Conservation (phyloP, 2,113 vertebrate genomes). For the Fulmarus glacialis region DNA sequence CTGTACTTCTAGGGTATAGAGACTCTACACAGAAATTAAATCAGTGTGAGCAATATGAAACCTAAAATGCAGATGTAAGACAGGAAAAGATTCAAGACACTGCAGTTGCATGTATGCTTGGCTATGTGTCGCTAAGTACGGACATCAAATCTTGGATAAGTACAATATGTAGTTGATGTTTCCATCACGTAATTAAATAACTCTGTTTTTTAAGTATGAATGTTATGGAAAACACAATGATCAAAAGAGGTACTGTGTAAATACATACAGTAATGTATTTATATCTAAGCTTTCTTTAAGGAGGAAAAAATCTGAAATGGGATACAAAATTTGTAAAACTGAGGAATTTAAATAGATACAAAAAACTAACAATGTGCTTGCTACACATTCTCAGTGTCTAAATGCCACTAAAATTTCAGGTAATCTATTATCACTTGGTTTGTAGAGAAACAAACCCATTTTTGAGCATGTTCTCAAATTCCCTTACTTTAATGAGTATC, state of each 20-base stretch:
- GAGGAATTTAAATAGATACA: not conserved
- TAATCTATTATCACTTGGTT: not conserved
- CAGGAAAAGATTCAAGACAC: not conserved
- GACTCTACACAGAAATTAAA: not conserved
- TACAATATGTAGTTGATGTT: not conserved
- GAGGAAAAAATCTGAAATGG: not conserved
- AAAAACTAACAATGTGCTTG: not conserved
- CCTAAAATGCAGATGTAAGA: not conserved
- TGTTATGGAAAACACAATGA: not conserved
- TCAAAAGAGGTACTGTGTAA: not conserved
- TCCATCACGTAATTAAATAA: not conserved
- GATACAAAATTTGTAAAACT: not conserved
- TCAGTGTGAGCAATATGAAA: not conserved
- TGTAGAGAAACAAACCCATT: not conserved
- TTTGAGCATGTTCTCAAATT: not conserved
- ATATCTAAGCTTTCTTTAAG: not conserved
- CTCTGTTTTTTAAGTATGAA: not conserved
- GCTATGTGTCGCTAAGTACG: fast-evolving
- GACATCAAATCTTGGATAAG: not conserved
- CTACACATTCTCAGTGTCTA: not conserved
- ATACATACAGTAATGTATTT: not conserved
- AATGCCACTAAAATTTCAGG: not conserved
- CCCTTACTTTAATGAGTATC: not conserved
- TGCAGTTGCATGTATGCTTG: not conserved
- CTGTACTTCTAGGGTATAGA: not conserved